Percentiles rank a stretch among this genome's conserved stretches.
These are phyloP conservation scores for Euphonia xanthogaster DNA, from an alignment of 2,797 vertebrate species.

Conservation along the genomic window DNA sequence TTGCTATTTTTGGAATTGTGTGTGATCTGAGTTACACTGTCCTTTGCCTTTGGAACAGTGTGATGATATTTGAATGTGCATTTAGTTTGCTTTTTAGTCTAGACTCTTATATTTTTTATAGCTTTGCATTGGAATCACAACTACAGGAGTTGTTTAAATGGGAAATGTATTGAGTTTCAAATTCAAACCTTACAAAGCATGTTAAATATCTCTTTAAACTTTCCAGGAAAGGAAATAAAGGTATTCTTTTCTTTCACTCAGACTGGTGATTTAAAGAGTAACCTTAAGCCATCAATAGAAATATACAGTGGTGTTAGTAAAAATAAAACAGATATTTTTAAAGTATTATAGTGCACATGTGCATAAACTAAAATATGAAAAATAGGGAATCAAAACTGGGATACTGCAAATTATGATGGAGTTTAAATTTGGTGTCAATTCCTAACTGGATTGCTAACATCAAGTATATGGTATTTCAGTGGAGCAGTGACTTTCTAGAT, in stretches of 20 bases:
- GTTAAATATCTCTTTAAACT: slow-evolving; percentile 20
- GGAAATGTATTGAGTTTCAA: slow-evolving; percentile 5
- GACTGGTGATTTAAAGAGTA: neutral
- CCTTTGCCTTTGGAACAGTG: neutral
- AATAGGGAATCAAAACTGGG: neutral
- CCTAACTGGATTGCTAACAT: neutral
- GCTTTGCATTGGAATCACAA: slow-evolving; percentile 5
- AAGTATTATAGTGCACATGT: neutral
- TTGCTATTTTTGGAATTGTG: neutral
- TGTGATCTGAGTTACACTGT: neutral
- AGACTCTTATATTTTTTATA: neutral
- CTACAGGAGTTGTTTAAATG: neutral
- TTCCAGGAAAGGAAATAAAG: neutral
- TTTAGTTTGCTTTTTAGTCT: slow-evolving; percentile 29
- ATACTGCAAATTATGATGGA: neutral
- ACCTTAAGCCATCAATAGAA: neutral
- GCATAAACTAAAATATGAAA: neutral
- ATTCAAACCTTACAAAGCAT: neutral
- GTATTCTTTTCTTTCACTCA: neutral
- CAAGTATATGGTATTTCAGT: neutral
- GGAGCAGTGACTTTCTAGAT: neutral
- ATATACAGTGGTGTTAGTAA: neutral
- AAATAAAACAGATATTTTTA: neutral
- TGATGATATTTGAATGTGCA: neutral
- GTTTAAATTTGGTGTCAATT: neutral